Evolutionary conservation across 2,113 vertebrate genomes (phyloP).

Genomic region (Herpetotheres cachinnans): DNA sequence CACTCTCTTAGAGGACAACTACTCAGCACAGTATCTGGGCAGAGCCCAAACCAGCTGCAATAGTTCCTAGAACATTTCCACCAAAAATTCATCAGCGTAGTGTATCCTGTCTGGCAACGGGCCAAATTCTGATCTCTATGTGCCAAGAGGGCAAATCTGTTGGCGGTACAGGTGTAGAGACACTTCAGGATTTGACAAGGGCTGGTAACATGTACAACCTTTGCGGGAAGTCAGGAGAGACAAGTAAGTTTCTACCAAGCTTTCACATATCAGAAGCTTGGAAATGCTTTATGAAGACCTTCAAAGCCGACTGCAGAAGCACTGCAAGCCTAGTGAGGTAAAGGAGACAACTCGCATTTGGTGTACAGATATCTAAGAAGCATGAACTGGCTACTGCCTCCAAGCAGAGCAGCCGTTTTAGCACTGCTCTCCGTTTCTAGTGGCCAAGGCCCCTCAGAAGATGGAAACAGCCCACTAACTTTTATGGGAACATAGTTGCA

Average conservation of each 20-base stretch:
- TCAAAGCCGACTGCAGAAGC: not conserved
- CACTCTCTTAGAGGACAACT: not conserved
- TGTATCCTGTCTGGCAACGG: no score
- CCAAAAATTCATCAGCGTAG: not conserved
- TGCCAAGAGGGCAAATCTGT: not conserved
- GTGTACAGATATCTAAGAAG: not conserved
- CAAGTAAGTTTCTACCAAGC: not conserved
- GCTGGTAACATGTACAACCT: rapidly evolving
- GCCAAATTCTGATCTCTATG: not conserved
- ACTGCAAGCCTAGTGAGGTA: not conserved
- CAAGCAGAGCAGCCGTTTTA: rapidly evolving
- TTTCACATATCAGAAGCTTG: not conserved
- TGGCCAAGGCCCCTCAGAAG: not conserved
- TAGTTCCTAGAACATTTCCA: not conserved
- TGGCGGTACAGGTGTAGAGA: not conserved
- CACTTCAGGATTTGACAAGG: not conserved
- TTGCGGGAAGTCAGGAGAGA: not conserved
- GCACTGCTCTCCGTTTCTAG: not conserved
- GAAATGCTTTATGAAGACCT: not conserved
- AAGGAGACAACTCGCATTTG: not conserved
- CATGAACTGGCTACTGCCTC: not conserved
- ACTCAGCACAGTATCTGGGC: not conserved
- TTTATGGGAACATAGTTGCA: not conserved
- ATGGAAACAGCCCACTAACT: not conserved
- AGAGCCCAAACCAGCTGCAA: not conserved